phyloP scores from a whole-genome alignment of 2,888 invertebrate species.

The Crepidodera aurea region DNA sequence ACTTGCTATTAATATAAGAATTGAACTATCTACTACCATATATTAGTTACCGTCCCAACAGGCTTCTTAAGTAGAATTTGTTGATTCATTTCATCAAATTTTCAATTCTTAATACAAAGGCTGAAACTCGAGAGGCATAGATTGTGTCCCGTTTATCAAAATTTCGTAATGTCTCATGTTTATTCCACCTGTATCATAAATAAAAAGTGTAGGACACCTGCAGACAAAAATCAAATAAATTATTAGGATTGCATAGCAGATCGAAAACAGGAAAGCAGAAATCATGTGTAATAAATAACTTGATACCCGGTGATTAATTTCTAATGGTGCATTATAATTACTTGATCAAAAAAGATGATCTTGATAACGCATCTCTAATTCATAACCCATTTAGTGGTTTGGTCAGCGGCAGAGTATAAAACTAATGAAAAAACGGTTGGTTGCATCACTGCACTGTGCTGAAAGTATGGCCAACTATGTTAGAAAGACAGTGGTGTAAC shows the following conservation, averaged over 20 bases:
- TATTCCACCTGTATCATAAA: conserved; percentile 15
- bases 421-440: no score
- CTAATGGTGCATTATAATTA: conserved; percentile 27
- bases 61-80: no score
- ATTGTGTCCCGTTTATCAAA: background rate
- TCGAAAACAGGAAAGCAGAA: conserved; percentile 19
- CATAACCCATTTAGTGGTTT: conserved; percentile 20
- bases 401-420: conserved; percentile 1
- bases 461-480: no score
- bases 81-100: no score
- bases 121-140: no score
- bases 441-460: no score
- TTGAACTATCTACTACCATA: no score
- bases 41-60: no score
- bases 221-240: conserved; percentile 18
- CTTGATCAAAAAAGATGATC: conserved; percentile 9
- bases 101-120: no score
- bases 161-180: background rate
- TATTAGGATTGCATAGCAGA: conserved; percentile 26
- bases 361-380: conserved; percentile 21
- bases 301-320: conserved; percentile 24
- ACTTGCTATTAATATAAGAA: no score
- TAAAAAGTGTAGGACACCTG: conserved; percentile 19
- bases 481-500: no score
- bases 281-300: conserved; percentile 27